Evolutionary conservation across 1,140 invertebrate genomes (phyloP).

Genomic region (Pseudomyrmex dendroicus): DNA sequence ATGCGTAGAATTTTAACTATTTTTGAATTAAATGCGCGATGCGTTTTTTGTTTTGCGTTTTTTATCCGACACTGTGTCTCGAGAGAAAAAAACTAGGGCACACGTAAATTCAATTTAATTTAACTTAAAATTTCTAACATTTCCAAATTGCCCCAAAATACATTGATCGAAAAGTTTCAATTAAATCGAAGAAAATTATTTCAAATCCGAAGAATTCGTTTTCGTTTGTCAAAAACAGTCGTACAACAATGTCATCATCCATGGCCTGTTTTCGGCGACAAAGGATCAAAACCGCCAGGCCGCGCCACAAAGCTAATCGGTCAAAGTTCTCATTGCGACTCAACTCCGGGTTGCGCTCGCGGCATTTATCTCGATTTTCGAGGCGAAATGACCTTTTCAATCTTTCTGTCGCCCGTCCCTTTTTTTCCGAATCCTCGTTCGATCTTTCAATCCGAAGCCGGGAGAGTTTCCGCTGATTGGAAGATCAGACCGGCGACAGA

Average conservation of each 20-base stretch:
- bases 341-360: not conserved
- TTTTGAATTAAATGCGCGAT: too few species aligned
- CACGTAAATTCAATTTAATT: too few species aligned
- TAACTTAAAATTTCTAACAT: too few species aligned
- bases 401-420: not conserved
- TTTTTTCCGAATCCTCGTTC: conserved; percentile 14
- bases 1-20: too few species aligned
- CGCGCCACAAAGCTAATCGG: conserved; percentile 39
- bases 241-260: too few species aligned
- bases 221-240: not conserved
- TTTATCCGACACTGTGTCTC: too few species aligned
- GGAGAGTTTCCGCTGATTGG: conserved; percentile 20
- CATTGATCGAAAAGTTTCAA: too few species aligned
- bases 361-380: conserved; percentile 39
- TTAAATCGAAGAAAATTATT: not conserved
- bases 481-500: not conserved
- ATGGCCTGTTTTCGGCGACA: not conserved
- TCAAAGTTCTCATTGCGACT: conserved; percentile 45
- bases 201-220: not conserved
- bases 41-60: too few species aligned
- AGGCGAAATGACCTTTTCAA: conserved; percentile 41
- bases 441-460: conserved; percentile 11
- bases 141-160: too few species aligned
- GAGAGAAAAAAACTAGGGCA: too few species aligned
- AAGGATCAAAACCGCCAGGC: conserved; percentile 10